Percentiles rank a stretch among this genome's conserved stretches.
Conservation (phyloP, 2,888 invertebrate species). For the Caenorhabditis plicata region DNA sequence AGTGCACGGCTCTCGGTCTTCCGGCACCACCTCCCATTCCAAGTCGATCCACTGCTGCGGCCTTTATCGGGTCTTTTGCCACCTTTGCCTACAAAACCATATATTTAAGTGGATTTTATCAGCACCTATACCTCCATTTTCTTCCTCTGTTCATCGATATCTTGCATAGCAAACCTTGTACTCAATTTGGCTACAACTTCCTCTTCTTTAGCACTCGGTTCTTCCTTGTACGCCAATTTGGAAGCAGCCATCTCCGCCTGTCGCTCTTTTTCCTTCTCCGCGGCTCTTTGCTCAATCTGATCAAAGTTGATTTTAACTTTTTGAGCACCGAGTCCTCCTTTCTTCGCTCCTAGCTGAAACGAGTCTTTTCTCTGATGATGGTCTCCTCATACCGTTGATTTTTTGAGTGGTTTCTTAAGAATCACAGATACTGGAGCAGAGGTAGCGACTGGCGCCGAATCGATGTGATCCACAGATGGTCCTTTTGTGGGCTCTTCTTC, state of each 20-base stretch:
- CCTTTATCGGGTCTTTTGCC: constrained; percentile 78
- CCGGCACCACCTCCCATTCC: constrained; percentile 80
- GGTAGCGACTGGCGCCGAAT: constrained; percentile 33
- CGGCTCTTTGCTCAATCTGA: constrained; percentile 87
- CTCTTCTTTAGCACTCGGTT: constrained; percentile 18
- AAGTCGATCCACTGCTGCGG: constrained; percentile 84
- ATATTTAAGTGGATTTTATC: not conserved
- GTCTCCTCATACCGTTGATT: constrained; percentile 35
- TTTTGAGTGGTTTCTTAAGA: constrained; percentile 71
- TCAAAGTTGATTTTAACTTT: constrained; percentile 89
- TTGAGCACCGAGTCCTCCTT: constrained; percentile 87
- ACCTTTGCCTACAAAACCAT: constrained; percentile 37
- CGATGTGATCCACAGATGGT: constrained; percentile 48
- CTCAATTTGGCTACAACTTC: constrained; percentile 60
- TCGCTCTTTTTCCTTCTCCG: constrained; percentile 76
- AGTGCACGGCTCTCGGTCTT: constrained; percentile 49
- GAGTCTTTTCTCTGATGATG: not conserved
- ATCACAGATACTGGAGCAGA: constrained; percentile 69
- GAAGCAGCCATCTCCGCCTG: constrained; percentile 43
- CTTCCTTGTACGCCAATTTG: constrained; percentile 42
- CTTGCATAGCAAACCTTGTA: constrained; percentile 77
- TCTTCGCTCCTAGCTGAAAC: constrained; percentile 75
- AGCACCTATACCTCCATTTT: constrained; percentile 61
- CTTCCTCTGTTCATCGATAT: constrained; percentile 70
- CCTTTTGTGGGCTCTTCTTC: constrained; percentile 29